Conservation (phyloP, 2,797 vertebrate genomes). For the Argentina silus region DNA sequence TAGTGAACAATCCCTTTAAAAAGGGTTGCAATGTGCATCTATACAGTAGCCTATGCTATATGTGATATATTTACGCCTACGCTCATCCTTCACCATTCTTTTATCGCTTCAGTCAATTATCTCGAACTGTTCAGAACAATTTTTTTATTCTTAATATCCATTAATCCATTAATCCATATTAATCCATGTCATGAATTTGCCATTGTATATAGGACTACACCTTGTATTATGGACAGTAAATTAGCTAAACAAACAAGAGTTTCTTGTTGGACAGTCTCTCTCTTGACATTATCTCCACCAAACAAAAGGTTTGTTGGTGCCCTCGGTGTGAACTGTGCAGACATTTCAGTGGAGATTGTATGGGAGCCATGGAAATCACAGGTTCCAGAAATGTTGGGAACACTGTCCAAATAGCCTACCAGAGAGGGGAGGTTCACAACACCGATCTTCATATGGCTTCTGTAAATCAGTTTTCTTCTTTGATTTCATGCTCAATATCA, state of each 20-base stretch:
- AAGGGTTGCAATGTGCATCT: no score
- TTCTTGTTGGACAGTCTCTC: neutral
- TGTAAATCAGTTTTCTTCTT: neutral
- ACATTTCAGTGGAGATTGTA: neutral
- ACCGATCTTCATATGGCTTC: neutral
- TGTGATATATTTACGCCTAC: no score
- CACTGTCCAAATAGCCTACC: neutral
- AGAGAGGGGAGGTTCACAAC: neutral
- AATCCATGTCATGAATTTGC: no score
- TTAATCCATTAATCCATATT: no score
- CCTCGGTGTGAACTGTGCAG: neutral
- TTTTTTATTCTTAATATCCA: no score
- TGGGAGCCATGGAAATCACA: neutral
- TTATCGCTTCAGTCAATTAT: no score
- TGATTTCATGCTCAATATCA: no score
- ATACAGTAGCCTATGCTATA: no score
- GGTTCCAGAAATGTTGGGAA: neutral
- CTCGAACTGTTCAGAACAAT: no score
- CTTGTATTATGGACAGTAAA: neutral
- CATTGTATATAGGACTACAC: no score
- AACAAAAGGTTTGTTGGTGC: neutral
- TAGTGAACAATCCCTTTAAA: no score
- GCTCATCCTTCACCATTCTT: no score
- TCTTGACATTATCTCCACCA: neutral
- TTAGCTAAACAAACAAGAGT: neutral